A percentile compares a stretch with the other conserved stretches of the same genome.
phyloP scores from a whole-genome alignment of 2,888 invertebrate genomes.

The Scaptomyza caliginosa region DNA sequence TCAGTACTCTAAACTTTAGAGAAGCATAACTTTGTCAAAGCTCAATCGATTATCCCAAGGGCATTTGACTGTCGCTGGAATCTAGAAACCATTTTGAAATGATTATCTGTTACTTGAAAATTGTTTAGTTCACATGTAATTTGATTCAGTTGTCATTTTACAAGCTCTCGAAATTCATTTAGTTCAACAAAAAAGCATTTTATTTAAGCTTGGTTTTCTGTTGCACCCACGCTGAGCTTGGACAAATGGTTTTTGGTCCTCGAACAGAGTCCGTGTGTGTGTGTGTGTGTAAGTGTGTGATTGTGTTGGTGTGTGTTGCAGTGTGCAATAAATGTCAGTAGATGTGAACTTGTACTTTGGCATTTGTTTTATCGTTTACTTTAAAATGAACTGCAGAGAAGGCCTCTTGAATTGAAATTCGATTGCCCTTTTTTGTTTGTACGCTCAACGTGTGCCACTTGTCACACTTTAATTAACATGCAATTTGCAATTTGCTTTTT shows the following conservation, averaged over 20 bases:
- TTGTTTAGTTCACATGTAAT: neutral
- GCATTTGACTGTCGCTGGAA: too few relatives aligned
- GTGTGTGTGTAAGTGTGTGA: neutral
- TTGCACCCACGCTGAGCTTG: neutral
- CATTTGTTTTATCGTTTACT: conserved; percentile 57
- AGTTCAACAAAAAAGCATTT: neutral
- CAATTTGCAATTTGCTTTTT: conserved; percentile 16
- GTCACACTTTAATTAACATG: conserved; percentile 60
- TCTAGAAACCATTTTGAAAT: too few relatives aligned
- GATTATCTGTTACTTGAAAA: too few relatives aligned
- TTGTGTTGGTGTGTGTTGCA: neutral
- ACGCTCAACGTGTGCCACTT: conserved; percentile 39
- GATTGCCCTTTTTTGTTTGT: conserved; percentile 52
- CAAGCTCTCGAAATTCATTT: neutral
- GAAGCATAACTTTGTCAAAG: too few relatives aligned
- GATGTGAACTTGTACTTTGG: conserved; percentile 55
- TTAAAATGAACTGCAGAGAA: conserved; percentile 33
- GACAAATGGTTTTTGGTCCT: neutral
- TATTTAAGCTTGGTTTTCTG: neutral
- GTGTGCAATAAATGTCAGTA: conserved; percentile 58
- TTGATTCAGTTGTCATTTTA: neutral
- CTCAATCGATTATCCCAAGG: too few relatives aligned
- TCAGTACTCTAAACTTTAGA: too few relatives aligned
- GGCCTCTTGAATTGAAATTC: neutral
- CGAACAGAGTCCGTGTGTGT: neutral